Evolutionary conservation across 2,113 vertebrate species (phyloP).

Genomic region (Gobio gobio): DNA sequence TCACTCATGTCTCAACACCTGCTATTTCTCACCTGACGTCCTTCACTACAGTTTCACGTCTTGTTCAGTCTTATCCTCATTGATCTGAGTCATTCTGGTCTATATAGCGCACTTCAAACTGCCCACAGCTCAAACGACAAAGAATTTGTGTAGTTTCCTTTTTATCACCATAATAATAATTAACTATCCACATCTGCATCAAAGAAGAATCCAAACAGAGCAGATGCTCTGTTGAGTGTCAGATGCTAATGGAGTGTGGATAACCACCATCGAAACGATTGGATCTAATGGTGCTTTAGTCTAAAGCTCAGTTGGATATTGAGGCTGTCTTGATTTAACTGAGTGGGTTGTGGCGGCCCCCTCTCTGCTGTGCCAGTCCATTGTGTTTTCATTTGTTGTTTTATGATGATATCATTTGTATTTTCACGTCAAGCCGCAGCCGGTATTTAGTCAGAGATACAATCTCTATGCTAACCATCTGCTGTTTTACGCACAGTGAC

Average conservation of each 20-base stretch:
- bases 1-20: background rate
- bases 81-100: background rate
- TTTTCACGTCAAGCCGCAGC: background rate
- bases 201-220: conserved; percentile 7
- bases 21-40: background rate
- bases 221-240: background rate
- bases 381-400: conserved; percentile 2
- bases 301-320: conserved; percentile 14
- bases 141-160: background rate
- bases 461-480: conserved; percentile 18
- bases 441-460: conserved; percentile 1
- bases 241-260: conserved; percentile 6
- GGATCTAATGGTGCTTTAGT: conserved; percentile 1
- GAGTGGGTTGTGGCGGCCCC: background rate
- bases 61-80: conserved; percentile 13
- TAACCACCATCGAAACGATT: background rate
- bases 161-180: background rate
- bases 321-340: conserved; percentile 12
- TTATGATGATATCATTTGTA: conserved; percentile 10
- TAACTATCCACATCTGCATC: conserved; percentile 1
- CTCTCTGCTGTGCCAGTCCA: background rate
- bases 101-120: background rate
- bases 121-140: background rate
- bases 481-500: background rate
- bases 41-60: background rate